These are phyloP conservation scores for Phengaris arion DNA, from an alignment of 2,888 invertebrate species.

Conservation along the genomic window DNA sequence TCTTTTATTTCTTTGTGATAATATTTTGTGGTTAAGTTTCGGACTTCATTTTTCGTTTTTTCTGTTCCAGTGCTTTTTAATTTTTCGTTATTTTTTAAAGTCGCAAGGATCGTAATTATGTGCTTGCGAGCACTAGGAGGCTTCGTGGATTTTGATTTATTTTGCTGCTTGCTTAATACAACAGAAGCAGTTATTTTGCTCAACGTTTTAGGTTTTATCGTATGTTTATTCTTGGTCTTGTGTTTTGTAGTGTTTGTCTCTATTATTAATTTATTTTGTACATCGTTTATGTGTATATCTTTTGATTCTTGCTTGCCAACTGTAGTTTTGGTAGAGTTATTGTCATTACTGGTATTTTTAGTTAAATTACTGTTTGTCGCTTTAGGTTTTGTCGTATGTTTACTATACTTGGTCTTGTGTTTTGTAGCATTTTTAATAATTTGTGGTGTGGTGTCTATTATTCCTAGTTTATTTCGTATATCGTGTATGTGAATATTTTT, in stretches of 20 bases:
- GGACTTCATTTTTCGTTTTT: not conserved
- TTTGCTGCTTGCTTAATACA: too few species aligned
- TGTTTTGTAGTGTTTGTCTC: too few species aligned
- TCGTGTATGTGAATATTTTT: not conserved
- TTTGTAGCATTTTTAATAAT: too few species aligned
- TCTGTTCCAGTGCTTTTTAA: not conserved
- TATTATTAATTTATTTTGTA: not conserved
- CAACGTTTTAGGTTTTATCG: too few species aligned
- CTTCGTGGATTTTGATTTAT: not conserved
- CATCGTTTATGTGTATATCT: not conserved
- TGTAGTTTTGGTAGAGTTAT: not conserved
- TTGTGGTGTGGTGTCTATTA: not conserved
- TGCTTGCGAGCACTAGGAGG: not conserved
- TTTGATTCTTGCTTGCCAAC: not conserved
- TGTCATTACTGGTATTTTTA: not conserved
- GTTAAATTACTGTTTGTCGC: not conserved
- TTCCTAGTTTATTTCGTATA: not conserved
- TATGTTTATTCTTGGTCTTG: too few species aligned
- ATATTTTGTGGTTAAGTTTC: not conserved
- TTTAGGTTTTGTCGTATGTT: too few species aligned
- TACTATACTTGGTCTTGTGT: too few species aligned
- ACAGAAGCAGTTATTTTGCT: too few species aligned
- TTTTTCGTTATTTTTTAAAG: not conserved
- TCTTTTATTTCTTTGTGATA: not conserved
- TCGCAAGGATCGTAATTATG: not conserved